A percentile compares a stretch with the other conserved stretches of the same genome.
Conservation (phyloP, 2,113 vertebrate genomes). For the Rhadina sibilatrix region DNA sequence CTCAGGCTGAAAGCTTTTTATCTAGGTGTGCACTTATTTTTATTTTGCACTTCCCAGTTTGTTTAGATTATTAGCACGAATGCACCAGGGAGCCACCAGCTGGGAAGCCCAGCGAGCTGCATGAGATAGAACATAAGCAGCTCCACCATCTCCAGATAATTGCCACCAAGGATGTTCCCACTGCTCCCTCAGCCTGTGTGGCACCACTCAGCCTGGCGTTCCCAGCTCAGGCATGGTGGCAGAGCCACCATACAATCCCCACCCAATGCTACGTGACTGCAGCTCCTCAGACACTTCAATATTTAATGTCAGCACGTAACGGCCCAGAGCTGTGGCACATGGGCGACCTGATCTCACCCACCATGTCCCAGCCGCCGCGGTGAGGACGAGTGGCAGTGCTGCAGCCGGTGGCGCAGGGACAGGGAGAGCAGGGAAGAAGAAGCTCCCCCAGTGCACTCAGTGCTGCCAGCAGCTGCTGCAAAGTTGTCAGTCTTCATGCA, state of each 20-base stretch:
- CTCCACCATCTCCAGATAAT: rapidly evolving
- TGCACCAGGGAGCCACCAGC: neutral
- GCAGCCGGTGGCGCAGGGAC: rapidly evolving
- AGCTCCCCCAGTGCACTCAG: rapidly evolving
- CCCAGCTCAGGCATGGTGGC: neutral
- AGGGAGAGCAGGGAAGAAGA: neutral
- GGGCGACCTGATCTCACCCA: neutral
- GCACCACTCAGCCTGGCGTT: neutral
- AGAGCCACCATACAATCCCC: neutral
- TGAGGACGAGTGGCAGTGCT: neutral
- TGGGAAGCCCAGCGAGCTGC: neutral
- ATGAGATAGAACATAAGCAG: neutral
- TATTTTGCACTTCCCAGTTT: neutral
- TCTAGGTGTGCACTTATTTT: neutral
- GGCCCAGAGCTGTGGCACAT: neutral
- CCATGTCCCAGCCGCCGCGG: rapidly evolving
- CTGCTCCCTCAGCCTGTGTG: neutral
- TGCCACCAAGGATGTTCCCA: neutral
- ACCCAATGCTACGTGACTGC: neutral
- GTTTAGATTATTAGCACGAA: neutral
- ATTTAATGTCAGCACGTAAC: neutral
- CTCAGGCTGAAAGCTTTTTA: neutral
- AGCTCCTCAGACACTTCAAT: neutral
- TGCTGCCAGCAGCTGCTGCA: neutral
- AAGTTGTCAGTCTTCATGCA: rapidly evolving